Conservation (phyloP, 2,888 invertebrate genomes). For the Drosophila falleni region DNA sequence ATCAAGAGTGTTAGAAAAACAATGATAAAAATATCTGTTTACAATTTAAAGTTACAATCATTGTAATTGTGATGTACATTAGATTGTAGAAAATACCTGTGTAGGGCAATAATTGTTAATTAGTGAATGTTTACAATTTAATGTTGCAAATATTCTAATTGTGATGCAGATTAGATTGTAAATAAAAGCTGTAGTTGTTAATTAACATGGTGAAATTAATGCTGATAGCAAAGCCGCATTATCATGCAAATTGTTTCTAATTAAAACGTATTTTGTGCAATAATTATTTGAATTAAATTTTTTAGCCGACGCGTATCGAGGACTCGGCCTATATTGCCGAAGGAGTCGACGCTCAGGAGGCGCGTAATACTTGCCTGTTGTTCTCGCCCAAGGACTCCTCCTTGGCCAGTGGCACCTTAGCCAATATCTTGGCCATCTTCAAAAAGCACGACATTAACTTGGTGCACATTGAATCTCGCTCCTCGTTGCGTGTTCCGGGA, state of each 20-base stretch:
- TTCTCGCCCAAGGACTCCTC: slow-evolving; percentile 92
- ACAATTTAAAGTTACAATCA: not conserved
- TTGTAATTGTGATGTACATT: no score
- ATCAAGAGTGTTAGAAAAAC: slow-evolving; percentile 6
- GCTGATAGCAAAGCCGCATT: slow-evolving; percentile 25
- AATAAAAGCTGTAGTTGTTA: not conserved
- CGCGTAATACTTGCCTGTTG: slow-evolving; percentile 91
- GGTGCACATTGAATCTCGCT: slow-evolving; percentile 96
- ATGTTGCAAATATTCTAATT: not conserved
- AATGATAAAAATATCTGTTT: slow-evolving; percentile 39
- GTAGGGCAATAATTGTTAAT: no score
- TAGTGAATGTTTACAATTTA: not conserved
- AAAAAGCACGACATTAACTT: slow-evolving; percentile 92
- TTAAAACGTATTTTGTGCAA: not conserved
- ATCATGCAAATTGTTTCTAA: slow-evolving; percentile 24
- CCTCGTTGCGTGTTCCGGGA: slow-evolving; percentile 91
- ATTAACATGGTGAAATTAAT: not conserved
- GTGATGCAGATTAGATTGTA: not conserved
- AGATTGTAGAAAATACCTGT: no score
- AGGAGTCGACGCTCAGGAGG: slow-evolving; percentile 90
- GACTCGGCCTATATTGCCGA: slow-evolving; percentile 94
- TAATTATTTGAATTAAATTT: not conserved
- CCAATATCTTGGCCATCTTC: slow-evolving; percentile 94
- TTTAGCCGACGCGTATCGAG: slow-evolving; percentile 91
- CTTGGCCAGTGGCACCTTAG: slow-evolving; percentile 93